A percentile compares a stretch with the other conserved stretches of the same genome.
These are phyloP conservation scores for Acleris cristana DNA, from an alignment of 2,888 invertebrate species.

Conservation along the genomic window DNA sequence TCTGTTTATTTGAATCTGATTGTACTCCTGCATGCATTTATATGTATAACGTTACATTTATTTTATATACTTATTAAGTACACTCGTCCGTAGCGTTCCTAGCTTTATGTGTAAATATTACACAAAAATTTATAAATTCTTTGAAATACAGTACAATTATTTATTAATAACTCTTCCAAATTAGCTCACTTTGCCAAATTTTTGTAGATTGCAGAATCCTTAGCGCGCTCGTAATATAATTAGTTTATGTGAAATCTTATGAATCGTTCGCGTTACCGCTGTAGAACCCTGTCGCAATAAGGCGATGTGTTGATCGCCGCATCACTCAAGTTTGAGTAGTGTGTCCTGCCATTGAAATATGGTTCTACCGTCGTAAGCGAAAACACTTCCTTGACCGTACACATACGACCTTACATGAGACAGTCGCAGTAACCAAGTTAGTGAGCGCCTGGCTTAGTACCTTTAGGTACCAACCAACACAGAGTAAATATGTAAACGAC, in stretches of 20 bases:
- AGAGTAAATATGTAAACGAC: too few species aligned
- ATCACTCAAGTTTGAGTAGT: too few species aligned
- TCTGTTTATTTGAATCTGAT: neutral
- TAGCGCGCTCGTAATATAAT: neutral
- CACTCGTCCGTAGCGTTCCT: neutral
- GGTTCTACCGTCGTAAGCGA: too few species aligned
- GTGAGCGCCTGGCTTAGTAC: too few species aligned
- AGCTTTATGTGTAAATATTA: slow-evolving; percentile 8
- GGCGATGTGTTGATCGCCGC: too few species aligned
- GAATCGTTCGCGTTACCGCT: neutral
- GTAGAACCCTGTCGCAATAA: too few species aligned
- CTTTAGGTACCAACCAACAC: too few species aligned
- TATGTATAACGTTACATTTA: neutral
- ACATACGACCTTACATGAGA: too few species aligned
- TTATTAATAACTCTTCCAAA: slow-evolving; percentile 3
- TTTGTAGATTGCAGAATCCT: slow-evolving; percentile 31
- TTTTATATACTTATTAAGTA: neutral
- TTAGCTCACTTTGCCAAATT: slow-evolving; percentile 48
- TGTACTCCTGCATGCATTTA: slow-evolving; percentile 25
- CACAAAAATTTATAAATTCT: neutral
- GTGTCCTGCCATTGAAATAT: too few species aligned
- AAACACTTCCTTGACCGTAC: too few species aligned
- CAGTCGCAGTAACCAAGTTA: too few species aligned
- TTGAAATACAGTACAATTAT: neutral
- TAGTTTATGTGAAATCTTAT: neutral